Conservation (phyloP, 2,113 vertebrate species). For the Pachyramphus minor region DNA sequence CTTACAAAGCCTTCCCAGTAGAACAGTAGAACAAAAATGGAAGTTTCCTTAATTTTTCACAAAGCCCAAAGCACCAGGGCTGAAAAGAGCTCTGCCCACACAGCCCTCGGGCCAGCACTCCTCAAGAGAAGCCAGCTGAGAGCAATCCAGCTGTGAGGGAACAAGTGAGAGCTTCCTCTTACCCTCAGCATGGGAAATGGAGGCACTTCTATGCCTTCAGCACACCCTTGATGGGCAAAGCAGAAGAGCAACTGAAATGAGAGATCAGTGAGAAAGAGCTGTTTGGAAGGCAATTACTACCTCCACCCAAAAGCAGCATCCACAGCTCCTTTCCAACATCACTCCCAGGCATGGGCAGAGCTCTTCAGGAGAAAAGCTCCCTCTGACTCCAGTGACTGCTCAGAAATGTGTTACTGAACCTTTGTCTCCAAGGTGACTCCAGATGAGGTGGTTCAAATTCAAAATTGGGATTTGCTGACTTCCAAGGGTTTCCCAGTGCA, state of each 20-base stretch:
- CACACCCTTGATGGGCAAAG: not conserved
- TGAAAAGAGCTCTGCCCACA: not conserved
- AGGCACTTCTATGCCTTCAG: not conserved
- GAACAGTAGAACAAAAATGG: not conserved
- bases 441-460: not conserved
- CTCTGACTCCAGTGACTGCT: not conserved
- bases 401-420: not conserved
- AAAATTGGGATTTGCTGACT: not conserved
- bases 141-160: not conserved
- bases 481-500: not conserved
- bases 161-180: not conserved
- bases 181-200: not conserved
- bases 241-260: not conserved
- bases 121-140: not conserved
- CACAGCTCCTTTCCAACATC: not conserved
- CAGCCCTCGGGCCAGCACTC: not conserved
- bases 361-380: not conserved
- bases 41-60: not conserved
- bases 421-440: not conserved
- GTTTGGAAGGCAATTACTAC: not conserved
- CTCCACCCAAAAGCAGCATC: not conserved
- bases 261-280: not conserved
- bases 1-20: not conserved
- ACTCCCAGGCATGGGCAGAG: not conserved
- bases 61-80: not conserved